Base-by-base conservation (phyloP, 2,113 vertebrate genomes). In the Pampusana beccarii region DNA sequence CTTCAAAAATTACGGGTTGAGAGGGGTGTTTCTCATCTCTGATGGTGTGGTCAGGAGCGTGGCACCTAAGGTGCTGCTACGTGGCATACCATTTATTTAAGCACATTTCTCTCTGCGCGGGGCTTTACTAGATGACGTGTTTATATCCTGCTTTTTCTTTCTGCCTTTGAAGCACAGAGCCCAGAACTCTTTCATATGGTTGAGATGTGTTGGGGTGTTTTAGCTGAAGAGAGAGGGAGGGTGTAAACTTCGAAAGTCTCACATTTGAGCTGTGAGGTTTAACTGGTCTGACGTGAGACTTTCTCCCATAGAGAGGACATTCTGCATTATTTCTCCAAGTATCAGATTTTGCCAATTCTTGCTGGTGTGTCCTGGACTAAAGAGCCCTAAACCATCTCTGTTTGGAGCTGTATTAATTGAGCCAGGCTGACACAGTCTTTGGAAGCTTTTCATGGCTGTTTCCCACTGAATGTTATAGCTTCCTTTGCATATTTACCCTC, bases 401-500 rank as follows among this genome's bases (percentile, higher is more conserved):
- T 66, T 61, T 81, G 86, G 61, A 87, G 66, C 61, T 33, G 33
- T 13, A 31, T 58, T 38, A 62, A 62, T 31, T 83, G 16, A 64
- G 57, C 70, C n/a, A 46, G 42, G 73, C 48, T 91, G 72, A 15
- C 29, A 26, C 40, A 46, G 6, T 42, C 54, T 42, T 48, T 42
- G 57, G 69, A 65, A 53, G 48, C 38, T 82, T 87, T 89, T 79
- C 11, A 8, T 42, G 64, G 80, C 67, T 79, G 60, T 58, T 96
- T 83, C 21, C 13, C 29, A 34, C 2, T 48, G 51, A 91, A 75
- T 56, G n/a, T 51, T 65, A 83, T 79, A 46, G 24, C 48, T 87
- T 79, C 72, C 38, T 95, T 75, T 94, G 90, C 88, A 90, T 88
- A 89, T 80, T 73, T 78, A 88, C 71, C 29, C 40, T 31, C 60